Percentiles rank a stretch among this genome's conserved stretches.
Conservation (phyloP, 2,113 vertebrate species). For the Emydocephalus ijimae region DNA sequence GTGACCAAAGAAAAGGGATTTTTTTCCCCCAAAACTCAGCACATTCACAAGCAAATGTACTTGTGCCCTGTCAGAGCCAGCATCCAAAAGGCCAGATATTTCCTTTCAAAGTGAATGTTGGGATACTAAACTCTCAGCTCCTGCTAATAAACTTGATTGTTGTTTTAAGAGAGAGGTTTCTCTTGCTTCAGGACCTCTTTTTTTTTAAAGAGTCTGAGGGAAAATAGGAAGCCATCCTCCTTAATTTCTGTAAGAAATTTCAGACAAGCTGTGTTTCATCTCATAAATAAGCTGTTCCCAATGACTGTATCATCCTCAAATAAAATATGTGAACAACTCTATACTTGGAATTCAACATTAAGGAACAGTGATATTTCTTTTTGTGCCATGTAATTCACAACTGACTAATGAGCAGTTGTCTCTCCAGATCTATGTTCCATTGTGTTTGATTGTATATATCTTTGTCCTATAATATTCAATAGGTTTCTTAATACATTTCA, state of each 20-base stretch:
- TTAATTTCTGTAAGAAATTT: background rate
- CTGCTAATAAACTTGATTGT: background rate
- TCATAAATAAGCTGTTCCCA: background rate
- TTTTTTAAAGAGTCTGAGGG: background rate
- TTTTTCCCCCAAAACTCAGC: background rate
- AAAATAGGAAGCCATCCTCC: background rate
- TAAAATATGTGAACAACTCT: background rate
- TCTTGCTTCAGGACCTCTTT: background rate
- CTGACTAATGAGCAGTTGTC: background rate
- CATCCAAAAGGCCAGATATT: background rate
- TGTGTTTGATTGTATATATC: background rate
- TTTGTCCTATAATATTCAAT: background rate
- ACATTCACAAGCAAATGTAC: background rate
- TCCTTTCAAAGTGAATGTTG: background rate
- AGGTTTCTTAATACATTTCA: background rate
- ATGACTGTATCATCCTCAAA: background rate
- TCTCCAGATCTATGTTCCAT: background rate
- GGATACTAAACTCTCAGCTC: background rate
- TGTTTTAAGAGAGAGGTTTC: background rate
- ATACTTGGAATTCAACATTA: background rate
- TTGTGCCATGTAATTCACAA: background rate
- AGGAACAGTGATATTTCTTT: background rate
- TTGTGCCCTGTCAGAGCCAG: background rate
- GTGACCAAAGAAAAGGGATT: background rate
- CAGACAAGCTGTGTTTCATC: background rate